Evolutionary conservation across 2,888 invertebrate genomes (phyloP), one percentile per base, ranked within the genome.

Genomic region (Caenorhabditis wallacei): DNA sequence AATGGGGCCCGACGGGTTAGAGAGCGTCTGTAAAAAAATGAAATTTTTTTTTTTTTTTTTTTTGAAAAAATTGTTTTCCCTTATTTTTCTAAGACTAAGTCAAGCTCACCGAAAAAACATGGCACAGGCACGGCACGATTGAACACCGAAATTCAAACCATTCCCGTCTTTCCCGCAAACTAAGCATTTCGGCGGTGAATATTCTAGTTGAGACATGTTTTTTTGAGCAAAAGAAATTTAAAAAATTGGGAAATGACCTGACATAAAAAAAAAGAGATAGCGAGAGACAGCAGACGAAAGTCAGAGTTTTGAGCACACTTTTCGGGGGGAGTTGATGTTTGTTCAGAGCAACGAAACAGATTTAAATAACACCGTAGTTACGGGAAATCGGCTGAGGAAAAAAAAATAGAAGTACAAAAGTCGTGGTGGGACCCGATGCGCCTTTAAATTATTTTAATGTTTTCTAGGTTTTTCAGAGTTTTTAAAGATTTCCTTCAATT

Each of bases 61-160:
- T n/a, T n/a, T n/a, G n/a, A n/a, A n/a, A n/a, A n/a, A n/a, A n/a
- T n/a, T n/a, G n/a, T n/a, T n/a, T n/a, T n/a, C n/a, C n/a, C n/a
- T n/a, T n/a, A n/a, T n/a, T n/a, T n/a, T n/a, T n/a, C n/a, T n/a
- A n/a, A n/a, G n/a, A n/a, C n/a, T n/a, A n/a, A n/a, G n/a, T n/a
- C n/a, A 54, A 54, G 26, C 40, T 59, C 4, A 80, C 80, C 72
- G 48, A 18, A 54, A 80, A 54, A 80, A 80, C 40, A 57, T 51
- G 22, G 80, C 80, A 59, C 80, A 80, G 0, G 72, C 80, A 11
- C 80, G 37, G 35, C 80, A 80, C 2, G 59, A 51, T 26, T 59
- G 37, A 30, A 80, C 72, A 13, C 80, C 80, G 35, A 72, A 80
- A 22, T 80, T 72, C 20, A 24, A 11, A 7, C 80, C 80, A 40